These are phyloP conservation scores for Sebastes oblongus DNA, from an alignment of 2,797 vertebrate genomes.

Conservation along the genomic window DNA sequence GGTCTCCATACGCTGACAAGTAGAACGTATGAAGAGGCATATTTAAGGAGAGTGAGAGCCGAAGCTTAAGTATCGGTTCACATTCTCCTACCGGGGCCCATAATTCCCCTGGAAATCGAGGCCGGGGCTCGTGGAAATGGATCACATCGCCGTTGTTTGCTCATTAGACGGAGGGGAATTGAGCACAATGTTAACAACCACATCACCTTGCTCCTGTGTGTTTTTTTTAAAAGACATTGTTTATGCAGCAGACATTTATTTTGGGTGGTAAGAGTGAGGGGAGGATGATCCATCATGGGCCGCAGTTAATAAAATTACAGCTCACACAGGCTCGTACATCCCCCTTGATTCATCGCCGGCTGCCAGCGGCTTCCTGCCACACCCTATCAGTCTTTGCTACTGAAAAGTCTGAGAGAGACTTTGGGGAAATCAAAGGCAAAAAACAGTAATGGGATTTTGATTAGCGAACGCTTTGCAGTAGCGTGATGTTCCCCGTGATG, in stretches of 20 bases:
- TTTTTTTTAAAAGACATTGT: constrained; percentile 41
- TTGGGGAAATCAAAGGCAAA: constrained; percentile 58
- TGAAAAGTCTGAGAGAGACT: constrained; percentile 44
- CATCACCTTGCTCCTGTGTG: constrained; percentile 41
- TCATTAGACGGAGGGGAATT: constrained; percentile 51
- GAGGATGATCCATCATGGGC: constrained; percentile 72
- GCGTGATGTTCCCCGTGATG: background rate
- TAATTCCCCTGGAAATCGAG: constrained; percentile 35
- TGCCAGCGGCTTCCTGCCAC: constrained; percentile 75
- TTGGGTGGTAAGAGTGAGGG: constrained; percentile 27
- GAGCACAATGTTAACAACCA: constrained; percentile 52
- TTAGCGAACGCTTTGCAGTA: constrained; percentile 45
- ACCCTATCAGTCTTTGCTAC: constrained; percentile 62
- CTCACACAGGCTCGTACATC: constrained; percentile 64
- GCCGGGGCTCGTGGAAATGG: constrained; percentile 22
- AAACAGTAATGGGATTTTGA: constrained; percentile 56
- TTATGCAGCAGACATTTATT: constrained; percentile 70
- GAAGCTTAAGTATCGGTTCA: background rate
- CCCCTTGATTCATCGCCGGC: constrained; percentile 80
- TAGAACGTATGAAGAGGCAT: constrained; percentile 37
- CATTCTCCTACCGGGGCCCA: constrained; percentile 3
- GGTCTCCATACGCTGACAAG: constrained; percentile 35
- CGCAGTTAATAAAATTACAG: constrained; percentile 83
- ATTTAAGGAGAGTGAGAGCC: constrained; percentile 21
- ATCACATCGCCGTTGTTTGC: constrained; percentile 43